phyloP scores from a whole-genome alignment of 2,888 invertebrate species.

The Nudaria mundana region DNA sequence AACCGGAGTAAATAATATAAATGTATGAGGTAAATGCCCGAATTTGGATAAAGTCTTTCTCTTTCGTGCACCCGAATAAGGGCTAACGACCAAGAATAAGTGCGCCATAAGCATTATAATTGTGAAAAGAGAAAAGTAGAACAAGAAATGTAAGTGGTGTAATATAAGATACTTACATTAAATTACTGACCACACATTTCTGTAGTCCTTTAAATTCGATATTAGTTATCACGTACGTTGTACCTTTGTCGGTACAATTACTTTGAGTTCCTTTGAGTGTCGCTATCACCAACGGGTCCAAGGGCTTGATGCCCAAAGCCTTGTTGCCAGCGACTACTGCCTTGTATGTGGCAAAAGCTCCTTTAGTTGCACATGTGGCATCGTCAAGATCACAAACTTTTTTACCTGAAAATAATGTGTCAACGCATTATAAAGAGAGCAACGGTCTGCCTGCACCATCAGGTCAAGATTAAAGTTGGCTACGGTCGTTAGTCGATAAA shows the following conservation, averaged over 20 bases:
- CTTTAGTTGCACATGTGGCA: not conserved
- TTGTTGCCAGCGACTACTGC: not conserved
- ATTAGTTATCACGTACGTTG: not conserved
- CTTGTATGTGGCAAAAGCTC: not conserved
- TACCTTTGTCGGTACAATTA: not conserved
- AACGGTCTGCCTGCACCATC: too few relatives aligned
- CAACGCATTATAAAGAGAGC: too few relatives aligned
- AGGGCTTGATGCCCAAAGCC: not conserved
- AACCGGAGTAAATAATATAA: too few relatives aligned
- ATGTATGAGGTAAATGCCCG: too few relatives aligned
- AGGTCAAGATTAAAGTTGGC: too few relatives aligned
- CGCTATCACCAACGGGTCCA: not conserved
- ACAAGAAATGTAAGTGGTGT: not conserved
- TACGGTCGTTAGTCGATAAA: too few relatives aligned
- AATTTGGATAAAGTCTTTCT: too few relatives aligned
- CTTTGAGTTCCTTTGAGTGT: too few relatives aligned
- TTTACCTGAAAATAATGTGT: not conserved
- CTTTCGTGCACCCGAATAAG: not conserved
- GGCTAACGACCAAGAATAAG: too few relatives aligned
- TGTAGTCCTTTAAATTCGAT: not conserved
- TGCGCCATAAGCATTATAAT: too few relatives aligned
- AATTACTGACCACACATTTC: not conserved
- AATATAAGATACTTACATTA: not conserved
- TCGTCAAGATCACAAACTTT: not conserved
- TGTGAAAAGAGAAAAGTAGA: too few relatives aligned